Conservation (phyloP, 2,888 invertebrate species). For the Allolobophora icterica region DNA sequence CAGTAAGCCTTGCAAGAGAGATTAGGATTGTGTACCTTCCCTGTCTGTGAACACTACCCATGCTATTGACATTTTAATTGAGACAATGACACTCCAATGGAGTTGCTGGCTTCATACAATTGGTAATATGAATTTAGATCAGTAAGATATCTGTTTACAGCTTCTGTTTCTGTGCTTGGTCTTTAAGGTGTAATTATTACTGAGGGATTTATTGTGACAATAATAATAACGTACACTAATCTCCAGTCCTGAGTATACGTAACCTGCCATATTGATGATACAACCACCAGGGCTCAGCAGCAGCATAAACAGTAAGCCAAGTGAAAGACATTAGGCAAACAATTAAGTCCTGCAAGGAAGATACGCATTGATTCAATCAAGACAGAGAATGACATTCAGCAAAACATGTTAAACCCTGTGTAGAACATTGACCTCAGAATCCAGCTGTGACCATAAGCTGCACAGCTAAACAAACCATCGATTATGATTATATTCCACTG, state of each 20-base stretch:
- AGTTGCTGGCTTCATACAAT: not conserved
- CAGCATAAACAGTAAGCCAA: not conserved
- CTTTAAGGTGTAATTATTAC: not conserved
- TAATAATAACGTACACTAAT: not conserved
- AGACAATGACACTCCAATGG: not conserved
- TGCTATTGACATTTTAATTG: not conserved
- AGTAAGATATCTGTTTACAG: not conserved
- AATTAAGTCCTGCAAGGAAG: not conserved
- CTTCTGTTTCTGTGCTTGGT: not conserved
- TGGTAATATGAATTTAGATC: not conserved
- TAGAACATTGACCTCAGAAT: not conserved
- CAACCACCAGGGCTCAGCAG: not conserved
- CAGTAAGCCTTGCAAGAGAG: not conserved
- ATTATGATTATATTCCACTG: not conserved
- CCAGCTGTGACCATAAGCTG: not conserved
- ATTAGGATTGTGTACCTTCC: too few species aligned
- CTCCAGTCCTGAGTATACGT: not conserved
- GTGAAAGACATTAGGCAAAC: not conserved
- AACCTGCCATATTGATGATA: not conserved
- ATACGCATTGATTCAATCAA: not conserved
- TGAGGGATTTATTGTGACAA: not conserved
- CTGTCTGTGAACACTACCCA: not conserved
- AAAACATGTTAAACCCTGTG: not conserved
- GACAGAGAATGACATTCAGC: not conserved
- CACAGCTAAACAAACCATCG: not conserved